Evolutionary conservation across 30 jellyfish, hydroid and myxozoan genomes (phyloP), one percentile per base, ranked within the genome.

Genomic region (Phacellophora camtschatica): DNA sequence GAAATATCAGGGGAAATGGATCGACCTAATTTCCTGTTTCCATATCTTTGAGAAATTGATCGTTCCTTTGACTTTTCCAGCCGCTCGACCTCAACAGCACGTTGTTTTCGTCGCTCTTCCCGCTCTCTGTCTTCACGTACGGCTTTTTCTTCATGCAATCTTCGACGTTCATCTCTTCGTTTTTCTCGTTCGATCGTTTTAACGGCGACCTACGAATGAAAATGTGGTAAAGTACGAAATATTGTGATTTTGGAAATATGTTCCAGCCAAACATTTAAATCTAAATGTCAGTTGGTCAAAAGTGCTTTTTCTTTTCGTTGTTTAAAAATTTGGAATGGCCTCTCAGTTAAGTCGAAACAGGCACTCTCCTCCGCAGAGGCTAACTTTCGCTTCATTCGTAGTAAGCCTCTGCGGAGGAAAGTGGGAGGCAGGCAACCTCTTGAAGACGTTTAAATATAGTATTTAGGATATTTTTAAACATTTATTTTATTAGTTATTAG

Each of bases 171-270:
- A 13, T 58, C 88, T 22, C 76, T 61, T 1, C 74, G 71, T 32
- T 23, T 9, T n/a, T 78, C 82, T 25, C 90, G 41, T 12, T 59
- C 90, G 16, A 27, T 63, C 66, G 62, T 82, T 59, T 43, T 78
- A 0, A 51, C 82, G n/a, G 90, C 82, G 12, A 78, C 49, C 90
- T 78, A 15, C 22, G 37, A 69, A 39, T 24, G 27, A 15, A 31
- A 30, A 31, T 16, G 48, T 2, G 27, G 50, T 6, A 29, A 18
- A 62, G 13, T 3, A 29, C 30, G 30, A 28, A 13, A 9, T 16
- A 58, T 9, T 45, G 20, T 41, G 8, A 28, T 2, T 29, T 0
- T 62, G 6, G 25, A 3, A 4, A 11, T 23, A 62, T 0, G 10
- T 23, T 23, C 46, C 24, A 9, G 6, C 25, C 33, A 62, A 0